Percentiles rank a stretch among this genome's conserved stretches.
Conservation (phyloP, 2,797 vertebrate genomes). For the Chelmon rostratus region DNA sequence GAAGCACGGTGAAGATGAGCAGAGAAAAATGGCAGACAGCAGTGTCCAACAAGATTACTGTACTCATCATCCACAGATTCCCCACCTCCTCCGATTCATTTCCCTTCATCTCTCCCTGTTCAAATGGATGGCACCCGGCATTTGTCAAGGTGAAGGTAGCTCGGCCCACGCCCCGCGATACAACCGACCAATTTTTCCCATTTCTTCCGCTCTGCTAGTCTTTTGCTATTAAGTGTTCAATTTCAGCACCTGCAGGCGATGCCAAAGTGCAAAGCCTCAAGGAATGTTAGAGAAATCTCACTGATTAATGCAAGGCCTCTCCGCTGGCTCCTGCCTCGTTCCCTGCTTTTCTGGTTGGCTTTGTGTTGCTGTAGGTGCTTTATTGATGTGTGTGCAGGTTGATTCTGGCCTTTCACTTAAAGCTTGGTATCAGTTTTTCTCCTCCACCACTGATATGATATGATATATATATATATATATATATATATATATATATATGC, state of each 20-base stretch:
- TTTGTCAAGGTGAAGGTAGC: constrained; percentile 82
- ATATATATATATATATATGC: too few relatives aligned
- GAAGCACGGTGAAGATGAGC: constrained; percentile 56
- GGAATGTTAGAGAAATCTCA: constrained; percentile 59
- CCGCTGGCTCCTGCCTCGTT: constrained; percentile 30
- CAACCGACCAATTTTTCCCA: constrained; percentile 75
- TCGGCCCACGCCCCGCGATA: constrained; percentile 62
- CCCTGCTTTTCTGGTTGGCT: constrained; percentile 9
- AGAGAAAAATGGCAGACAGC: constrained; percentile 76
- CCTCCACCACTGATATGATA: background rate
- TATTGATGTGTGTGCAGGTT: background rate
- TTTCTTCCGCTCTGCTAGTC: constrained; percentile 75
- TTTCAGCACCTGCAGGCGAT: constrained; percentile 65
- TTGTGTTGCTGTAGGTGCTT: constrained; percentile 22
- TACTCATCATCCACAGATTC: constrained; percentile 81
- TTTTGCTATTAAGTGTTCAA: constrained; percentile 74
- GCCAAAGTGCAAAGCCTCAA: constrained; percentile 69
- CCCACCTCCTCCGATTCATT: constrained; percentile 72
- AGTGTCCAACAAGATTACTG: constrained; percentile 85
- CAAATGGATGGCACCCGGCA: constrained; percentile 75
- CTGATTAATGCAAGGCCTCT: constrained; percentile 69
- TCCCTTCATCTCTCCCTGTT: constrained; percentile 74
- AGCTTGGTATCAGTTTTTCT: constrained; percentile 12
- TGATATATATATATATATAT: too few relatives aligned
- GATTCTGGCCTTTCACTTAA: constrained; percentile 9